phyloP scores from a whole-genome alignment of 2,113 vertebrate species.

The Pseudopodoces humilis region DNA sequence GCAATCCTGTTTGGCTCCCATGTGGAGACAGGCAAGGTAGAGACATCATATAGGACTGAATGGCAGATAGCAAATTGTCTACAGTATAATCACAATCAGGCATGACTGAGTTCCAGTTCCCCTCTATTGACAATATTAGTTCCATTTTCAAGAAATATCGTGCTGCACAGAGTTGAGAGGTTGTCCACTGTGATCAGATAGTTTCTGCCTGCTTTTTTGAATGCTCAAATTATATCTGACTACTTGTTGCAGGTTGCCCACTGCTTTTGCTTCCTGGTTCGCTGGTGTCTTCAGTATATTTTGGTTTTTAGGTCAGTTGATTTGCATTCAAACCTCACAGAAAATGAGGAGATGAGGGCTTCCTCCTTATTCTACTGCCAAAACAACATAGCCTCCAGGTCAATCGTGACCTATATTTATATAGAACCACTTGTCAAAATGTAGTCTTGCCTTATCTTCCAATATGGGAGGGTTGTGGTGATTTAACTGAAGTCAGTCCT shows the following conservation, averaged over 20 bases:
- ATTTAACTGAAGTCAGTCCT: neutral
- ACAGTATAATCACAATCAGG: neutral
- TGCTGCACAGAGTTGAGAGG: neutral
- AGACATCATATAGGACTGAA: neutral
- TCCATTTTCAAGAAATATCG: accelerated
- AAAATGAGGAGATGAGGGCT: neutral
- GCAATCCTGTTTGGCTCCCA: neutral
- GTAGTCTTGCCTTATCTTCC: neutral
- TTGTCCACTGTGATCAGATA: neutral
- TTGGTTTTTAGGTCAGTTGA: neutral
- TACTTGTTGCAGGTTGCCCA: neutral
- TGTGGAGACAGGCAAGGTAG: neutral
- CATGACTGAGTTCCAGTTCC: neutral
- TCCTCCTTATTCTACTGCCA: neutral
- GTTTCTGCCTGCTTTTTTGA: neutral
- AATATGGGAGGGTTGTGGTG: neutral
- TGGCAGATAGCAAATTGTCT: neutral
- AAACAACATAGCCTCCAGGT: neutral
- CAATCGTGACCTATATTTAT: neutral
- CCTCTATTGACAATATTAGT: too few relatives aligned
- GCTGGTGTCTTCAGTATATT: neutral
- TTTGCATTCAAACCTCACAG: neutral
- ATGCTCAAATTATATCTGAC: neutral
- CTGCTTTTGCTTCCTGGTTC: neutral
- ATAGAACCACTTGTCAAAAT: neutral